Conservation (phyloP, 2,797 vertebrate species). For the Gobio occitaniae region DNA sequence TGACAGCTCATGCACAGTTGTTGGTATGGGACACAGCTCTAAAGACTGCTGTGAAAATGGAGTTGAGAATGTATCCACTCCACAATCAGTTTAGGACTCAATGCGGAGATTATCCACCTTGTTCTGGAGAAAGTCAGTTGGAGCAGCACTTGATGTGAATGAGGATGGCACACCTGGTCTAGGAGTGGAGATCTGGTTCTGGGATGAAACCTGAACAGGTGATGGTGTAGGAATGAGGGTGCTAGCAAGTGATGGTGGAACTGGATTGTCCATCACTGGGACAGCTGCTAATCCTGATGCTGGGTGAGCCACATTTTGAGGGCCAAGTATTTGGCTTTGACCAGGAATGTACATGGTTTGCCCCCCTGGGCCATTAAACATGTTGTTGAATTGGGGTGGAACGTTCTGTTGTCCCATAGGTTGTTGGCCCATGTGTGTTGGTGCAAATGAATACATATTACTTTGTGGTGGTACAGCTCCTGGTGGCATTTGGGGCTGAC, state of each 20-base stretch:
- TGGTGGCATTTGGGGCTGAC: conserved; percentile 45
- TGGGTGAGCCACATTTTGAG: conserved; percentile 47
- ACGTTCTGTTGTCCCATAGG: conserved; percentile 35
- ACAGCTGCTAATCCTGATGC: conserved; percentile 44
- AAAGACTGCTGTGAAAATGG: background rate
- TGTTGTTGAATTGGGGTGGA: conserved; percentile 60
- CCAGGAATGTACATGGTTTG: conserved; percentile 26
- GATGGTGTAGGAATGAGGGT: conserved; percentile 52
- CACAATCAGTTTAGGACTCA: conserved; percentile 9
- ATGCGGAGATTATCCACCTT: conserved; percentile 49
- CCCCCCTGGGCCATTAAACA: conserved; percentile 55
- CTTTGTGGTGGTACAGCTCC: conserved; percentile 35
- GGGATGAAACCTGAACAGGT: conserved; percentile 44
- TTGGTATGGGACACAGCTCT: background rate
- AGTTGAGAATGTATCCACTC: background rate
- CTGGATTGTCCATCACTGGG: conserved; percentile 55
- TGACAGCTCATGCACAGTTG: background rate
- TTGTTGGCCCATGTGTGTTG: conserved; percentile 53
- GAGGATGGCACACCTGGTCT: conserved; percentile 29
- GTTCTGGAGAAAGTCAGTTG: conserved; percentile 37
- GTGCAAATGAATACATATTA: conserved; percentile 41
- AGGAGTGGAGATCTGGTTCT: conserved; percentile 11
- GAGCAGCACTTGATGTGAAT: conserved; percentile 16
- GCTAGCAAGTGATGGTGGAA: conserved; percentile 27
- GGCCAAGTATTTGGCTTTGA: conserved; percentile 53